phyloP scores from a whole-genome alignment of 2,888 invertebrate species.

The Oxycera nigricornis region DNA sequence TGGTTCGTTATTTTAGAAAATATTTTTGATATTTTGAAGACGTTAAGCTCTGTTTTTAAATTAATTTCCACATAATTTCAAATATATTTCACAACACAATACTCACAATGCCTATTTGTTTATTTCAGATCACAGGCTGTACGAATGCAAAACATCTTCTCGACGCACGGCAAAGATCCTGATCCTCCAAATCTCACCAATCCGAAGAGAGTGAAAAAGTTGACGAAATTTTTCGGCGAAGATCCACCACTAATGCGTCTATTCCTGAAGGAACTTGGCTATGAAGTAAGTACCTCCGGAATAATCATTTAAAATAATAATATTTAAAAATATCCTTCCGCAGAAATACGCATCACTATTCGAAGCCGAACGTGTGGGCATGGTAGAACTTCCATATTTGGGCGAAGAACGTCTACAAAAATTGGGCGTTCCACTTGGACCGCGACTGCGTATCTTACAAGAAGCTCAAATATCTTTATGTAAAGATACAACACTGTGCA shows the following conservation, averaged over 20 bases:
- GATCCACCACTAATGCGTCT: constrained; percentile 89
- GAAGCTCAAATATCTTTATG: constrained; percentile 77
- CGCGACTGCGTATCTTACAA: constrained; percentile 84
- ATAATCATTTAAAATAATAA: neutral
- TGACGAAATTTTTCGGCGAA: constrained; percentile 93
- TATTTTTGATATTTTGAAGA: too few species aligned
- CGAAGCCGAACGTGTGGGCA: constrained; percentile 85
- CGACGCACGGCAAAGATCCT: constrained; percentile 62
- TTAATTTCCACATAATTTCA: too few species aligned
- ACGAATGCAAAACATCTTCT: constrained; percentile 49
- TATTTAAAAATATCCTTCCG: neutral
- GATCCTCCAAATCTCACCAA: constrained; percentile 80
- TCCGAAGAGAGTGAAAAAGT: constrained; percentile 84
- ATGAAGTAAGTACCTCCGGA: constrained; percentile 72
- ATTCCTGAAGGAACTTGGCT: constrained; percentile 89
- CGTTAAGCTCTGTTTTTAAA: too few species aligned
- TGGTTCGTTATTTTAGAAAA: too few species aligned
- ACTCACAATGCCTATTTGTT: neutral
- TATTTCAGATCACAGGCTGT: constrained; percentile 43
- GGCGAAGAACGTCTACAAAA: constrained; percentile 87
- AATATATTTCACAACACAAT: neutral
- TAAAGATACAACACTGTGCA: constrained; percentile 68
- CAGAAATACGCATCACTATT: constrained; percentile 87
- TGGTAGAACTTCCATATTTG: constrained; percentile 89
- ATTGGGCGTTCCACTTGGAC: constrained; percentile 90